These are phyloP conservation scores for Microctonus brassicae DNA, from an alignment of 2,888 invertebrate genomes.

Conservation along the genomic window DNA sequence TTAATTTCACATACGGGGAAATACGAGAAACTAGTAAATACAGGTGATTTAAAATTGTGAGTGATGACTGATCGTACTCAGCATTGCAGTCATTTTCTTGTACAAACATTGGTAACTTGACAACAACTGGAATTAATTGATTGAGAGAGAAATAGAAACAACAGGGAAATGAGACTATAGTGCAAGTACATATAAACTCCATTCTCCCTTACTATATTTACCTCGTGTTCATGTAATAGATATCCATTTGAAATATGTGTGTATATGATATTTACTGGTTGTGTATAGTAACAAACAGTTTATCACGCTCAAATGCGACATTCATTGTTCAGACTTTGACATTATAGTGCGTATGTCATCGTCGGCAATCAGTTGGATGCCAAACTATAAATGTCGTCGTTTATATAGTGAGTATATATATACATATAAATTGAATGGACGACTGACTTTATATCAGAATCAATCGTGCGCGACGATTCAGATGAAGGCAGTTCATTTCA, in stretches of 20 bases:
- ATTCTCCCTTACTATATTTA: too few species aligned
- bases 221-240: neutral
- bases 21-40: neutral
- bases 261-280: neutral
- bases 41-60: neutral
- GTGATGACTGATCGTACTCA: neutral
- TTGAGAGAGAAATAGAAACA: neutral
- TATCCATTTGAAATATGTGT: neutral
- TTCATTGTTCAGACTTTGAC: neutral
- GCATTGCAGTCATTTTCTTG: neutral
- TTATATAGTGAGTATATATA: neutral
- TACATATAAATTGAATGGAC: neutral
- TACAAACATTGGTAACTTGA: constrained; percentile 3
- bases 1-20: neutral
- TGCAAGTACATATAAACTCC: neutral
- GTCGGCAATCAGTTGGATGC: neutral
- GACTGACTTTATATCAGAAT: neutral
- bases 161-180: neutral
- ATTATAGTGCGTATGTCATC: neutral
- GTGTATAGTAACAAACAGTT: neutral
- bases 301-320: neutral
- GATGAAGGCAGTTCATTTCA: neutral
- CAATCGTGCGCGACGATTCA: neutral
- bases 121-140: constrained; percentile 7
- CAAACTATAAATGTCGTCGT: neutral